Evolutionary conservation across 1,140 invertebrate species (phyloP).

Genomic region (Drosophila nannoptera): DNA sequence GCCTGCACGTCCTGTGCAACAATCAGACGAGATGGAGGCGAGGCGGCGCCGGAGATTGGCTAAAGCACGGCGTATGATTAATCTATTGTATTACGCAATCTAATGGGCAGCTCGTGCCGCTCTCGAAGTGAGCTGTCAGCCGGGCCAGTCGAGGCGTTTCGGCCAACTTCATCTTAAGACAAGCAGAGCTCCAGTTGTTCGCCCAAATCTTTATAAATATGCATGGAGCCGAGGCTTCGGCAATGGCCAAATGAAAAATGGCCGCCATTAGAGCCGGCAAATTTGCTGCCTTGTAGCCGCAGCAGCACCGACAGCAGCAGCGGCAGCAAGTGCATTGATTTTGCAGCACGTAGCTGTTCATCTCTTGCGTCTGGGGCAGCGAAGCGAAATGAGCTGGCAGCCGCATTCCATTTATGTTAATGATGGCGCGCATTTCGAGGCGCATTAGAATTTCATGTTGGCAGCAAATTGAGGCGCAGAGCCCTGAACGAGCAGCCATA

Average conservation of each 20-base stretch:
- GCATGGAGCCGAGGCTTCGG: constrained; percentile 47
- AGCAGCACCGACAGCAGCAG: neutral
- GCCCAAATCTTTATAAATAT: constrained; percentile 76
- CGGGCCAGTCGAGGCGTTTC: constrained; percentile 1
- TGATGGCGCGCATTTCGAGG: constrained; percentile 40
- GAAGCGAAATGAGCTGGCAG: neutral
- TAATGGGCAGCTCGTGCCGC: constrained; percentile 66
- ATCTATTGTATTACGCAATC: constrained; percentile 70
- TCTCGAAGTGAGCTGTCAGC: constrained; percentile 55
- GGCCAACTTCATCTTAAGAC: constrained; percentile 63
- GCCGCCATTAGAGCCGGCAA: constrained; percentile 61
- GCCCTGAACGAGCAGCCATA: constrained; percentile 28
- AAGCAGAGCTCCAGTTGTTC: constrained; percentile 10
- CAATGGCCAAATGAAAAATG: constrained; percentile 57
- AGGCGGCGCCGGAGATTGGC: neutral
- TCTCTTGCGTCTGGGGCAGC: neutral
- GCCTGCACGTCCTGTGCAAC: constrained; percentile 55
- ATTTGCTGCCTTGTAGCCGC: constrained; percentile 43
- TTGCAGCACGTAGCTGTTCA: constrained; percentile 46
- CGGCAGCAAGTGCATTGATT: constrained; percentile 62
- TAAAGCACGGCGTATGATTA: constrained; percentile 65
- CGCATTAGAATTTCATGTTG: constrained; percentile 46
- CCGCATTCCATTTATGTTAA: constrained; percentile 73
- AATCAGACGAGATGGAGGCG: constrained; percentile 42
- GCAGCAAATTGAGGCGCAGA: constrained; percentile 22